phyloP scores from a whole-genome alignment of 2,113 vertebrate species.

The Apteryx mantelli region DNA sequence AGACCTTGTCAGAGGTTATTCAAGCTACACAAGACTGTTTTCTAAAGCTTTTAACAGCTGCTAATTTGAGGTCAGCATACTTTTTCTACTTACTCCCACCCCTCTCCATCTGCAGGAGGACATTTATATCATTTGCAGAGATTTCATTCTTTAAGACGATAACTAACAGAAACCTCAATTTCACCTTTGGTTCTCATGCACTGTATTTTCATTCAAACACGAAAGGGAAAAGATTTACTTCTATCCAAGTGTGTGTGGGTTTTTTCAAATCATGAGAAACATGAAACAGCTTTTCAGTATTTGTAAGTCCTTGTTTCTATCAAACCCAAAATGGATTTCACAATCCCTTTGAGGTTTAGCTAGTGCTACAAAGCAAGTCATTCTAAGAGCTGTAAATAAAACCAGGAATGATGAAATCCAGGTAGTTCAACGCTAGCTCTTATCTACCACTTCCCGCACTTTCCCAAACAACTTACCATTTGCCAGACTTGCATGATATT shows the following conservation, averaged over 20 bases:
- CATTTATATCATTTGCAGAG: background rate
- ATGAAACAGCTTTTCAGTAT: background rate
- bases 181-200: background rate
- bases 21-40: background rate
- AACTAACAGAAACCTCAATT: background rate
- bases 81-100: background rate
- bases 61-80: background rate
- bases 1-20: background rate
- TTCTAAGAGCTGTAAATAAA: background rate
- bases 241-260: too few species aligned
- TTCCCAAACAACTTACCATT: slow-evolving; percentile 83
- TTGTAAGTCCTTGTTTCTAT: background rate
- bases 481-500: slow-evolving; percentile 99
- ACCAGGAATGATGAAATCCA: background rate
- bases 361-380: background rate
- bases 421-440: background rate
- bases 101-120: background rate
- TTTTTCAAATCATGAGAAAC: background rate
- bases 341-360: background rate
- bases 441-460: background rate
- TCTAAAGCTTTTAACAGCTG: background rate
- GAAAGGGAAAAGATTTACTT: background rate
- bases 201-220: background rate
- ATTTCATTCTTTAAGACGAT: background rate
- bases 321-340: background rate